Conservation (phyloP, 2,113 vertebrate species). For the Enhydra lutris region DNA sequence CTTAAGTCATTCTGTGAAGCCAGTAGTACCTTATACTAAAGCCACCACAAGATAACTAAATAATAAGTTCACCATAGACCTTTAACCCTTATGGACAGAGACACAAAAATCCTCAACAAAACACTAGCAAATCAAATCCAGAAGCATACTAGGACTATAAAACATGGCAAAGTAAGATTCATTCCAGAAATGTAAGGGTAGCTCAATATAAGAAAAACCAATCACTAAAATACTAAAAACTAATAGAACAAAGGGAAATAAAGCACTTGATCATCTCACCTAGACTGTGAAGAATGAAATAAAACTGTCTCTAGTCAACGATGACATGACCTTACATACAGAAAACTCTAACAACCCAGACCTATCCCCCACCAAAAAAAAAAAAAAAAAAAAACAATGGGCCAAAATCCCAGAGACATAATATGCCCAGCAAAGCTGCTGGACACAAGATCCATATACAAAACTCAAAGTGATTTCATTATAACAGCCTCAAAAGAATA, state of each 20-base stretch:
- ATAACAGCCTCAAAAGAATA: background rate
- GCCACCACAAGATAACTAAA: background rate
- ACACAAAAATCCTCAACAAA: background rate
- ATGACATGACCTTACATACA: background rate
- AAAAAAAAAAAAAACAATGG: no score
- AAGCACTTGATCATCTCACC: background rate
- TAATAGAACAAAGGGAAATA: background rate
- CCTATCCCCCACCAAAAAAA: background rate
- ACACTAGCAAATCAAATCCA: background rate
- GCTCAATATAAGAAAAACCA: background rate
- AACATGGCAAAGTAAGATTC: background rate
- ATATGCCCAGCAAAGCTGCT: background rate
- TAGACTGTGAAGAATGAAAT: background rate
- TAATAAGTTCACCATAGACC: background rate
- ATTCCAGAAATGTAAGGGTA: background rate
- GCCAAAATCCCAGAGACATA: no score
- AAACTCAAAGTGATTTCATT: background rate
- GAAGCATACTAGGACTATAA: background rate
- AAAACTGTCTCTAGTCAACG: background rate
- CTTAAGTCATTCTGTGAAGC: background rate
- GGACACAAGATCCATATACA: background rate
- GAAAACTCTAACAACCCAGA: background rate
- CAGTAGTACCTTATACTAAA: background rate
- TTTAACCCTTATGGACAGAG: background rate
- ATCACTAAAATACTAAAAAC: background rate